Base-by-base conservation (phyloP, 2,113 vertebrate species). In the Hemicordylus capensis region DNA sequence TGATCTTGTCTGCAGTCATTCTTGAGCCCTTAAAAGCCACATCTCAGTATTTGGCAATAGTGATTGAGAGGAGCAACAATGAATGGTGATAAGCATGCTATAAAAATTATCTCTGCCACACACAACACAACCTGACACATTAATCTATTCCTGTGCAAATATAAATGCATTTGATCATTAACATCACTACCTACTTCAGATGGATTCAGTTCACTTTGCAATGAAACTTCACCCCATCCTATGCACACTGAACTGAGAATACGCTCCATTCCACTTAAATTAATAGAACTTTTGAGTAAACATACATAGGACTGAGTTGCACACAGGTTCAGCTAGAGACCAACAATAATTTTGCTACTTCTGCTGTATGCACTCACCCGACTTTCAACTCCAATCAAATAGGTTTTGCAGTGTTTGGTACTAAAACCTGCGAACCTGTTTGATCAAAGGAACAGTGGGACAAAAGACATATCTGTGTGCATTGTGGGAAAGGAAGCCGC, bases 381-480 rank as follows among this genome's bases (percentile, higher is more conserved):
- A 15, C 44, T 14, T 76, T 66, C 46, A 17, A 31, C 8, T 80
- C 56, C 51, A 44, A 80, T 80, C 76, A 72, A 85, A 70, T 42
- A 73, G 24, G 44, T 17, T n/a, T 80, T 48, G 56, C 63, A 77
- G 14, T 26, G 54, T 84, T 74, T 14, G 63, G 46, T 4, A 24
- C 28, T 42, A 79, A 72, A 63, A 77, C 83, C n/a, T 67, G 51
- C 26, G 31, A 56, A 85, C 66, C 84, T 73, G 58, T 79, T 15
- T 51, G 44, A 79, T 54, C 44, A 51, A 14, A n/a, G 44, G 12
- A 61, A 58, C 22, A 79, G 28, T 7, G 34, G 48, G 19, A 34
- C 4, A 37, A 46, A 54, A 69, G 28, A 37, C 34, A 61, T 28
- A 44, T 22, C 7, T 4, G 39, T 12, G n/a, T 12, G n/a, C 39